These are phyloP conservation scores for Luidia sarsii DNA, from an alignment of 53 echinoderm and acorn worm genomes.

Conservation along the genomic window DNA sequence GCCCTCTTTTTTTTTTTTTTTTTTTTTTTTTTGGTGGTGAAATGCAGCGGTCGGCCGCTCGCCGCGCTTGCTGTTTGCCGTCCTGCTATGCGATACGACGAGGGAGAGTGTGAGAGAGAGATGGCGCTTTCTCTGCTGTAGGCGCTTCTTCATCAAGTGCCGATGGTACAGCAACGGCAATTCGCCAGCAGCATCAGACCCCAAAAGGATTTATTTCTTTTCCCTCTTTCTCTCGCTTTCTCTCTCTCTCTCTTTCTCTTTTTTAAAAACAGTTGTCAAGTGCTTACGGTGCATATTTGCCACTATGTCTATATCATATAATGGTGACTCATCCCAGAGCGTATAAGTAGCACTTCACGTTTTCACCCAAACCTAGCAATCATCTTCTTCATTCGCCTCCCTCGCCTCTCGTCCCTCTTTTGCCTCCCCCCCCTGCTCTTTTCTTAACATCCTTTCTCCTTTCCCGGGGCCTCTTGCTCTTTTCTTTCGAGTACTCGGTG, in stretches of 20 bases:
- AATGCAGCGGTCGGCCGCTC: slow-evolving; percentile 40
- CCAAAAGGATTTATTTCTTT: slow-evolving; percentile 35
- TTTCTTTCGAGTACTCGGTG: slow-evolving; percentile 31
- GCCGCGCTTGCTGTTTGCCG: too few species aligned
- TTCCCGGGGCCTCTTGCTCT: slow-evolving; percentile 4
- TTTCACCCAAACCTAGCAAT: not conserved
- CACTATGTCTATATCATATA: slow-evolving; percentile 30
- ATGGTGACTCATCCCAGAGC: slow-evolving; percentile 36
- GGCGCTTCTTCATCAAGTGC: slow-evolving; percentile 21
- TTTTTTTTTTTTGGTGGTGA: slow-evolving; percentile 27
- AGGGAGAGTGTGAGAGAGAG: not conserved
- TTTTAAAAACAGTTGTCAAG: slow-evolving; percentile 51
- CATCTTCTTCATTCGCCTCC: not conserved
- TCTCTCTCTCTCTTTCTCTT: too few species aligned
- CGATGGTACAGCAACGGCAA: slow-evolving; percentile 24
- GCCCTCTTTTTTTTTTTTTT: slow-evolving; percentile 10
- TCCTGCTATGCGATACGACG: too few species aligned
- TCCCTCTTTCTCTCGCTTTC: too few species aligned
- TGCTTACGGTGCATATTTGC: slow-evolving; percentile 39
- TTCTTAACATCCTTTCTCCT: not conserved
- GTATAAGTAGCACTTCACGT: slow-evolving; percentile 28
- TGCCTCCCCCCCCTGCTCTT: not conserved
- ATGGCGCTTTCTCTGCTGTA: slow-evolving; percentile 12
- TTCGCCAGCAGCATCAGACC: slow-evolving; percentile 3
- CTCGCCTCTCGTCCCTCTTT: not conserved